A percentile compares a stretch with the other conserved stretches of the same genome.
Conservation (phyloP, 2,797 vertebrate genomes). For the Podargus strigoides region DNA sequence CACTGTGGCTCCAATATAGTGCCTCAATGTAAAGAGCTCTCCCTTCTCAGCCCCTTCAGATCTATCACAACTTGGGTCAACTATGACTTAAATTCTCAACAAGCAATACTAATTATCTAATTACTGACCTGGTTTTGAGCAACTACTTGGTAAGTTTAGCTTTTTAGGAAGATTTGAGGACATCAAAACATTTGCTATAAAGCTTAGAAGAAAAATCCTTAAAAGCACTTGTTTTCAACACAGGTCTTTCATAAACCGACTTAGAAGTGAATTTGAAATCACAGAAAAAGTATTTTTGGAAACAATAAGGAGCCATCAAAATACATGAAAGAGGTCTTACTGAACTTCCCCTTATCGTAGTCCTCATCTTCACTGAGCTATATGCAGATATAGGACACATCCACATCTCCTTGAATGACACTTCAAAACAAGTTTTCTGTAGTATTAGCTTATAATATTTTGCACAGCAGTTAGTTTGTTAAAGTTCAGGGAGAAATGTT, state of each 20-base stretch:
- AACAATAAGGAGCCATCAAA: neutral
- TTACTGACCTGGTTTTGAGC: neutral
- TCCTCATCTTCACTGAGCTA: neutral
- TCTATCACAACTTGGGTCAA: neutral
- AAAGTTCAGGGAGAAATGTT: neutral
- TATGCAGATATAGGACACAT: neutral
- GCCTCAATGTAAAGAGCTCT: too few relatives aligned
- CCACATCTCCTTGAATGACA: neutral
- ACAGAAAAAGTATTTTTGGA: neutral
- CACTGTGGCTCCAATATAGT: neutral
- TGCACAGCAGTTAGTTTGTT: neutral
- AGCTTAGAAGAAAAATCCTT: neutral
- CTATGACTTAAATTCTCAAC: neutral
- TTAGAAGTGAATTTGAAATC: conserved; percentile 28
- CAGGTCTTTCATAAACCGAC: neutral
- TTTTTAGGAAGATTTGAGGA: neutral
- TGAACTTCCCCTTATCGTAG: neutral
- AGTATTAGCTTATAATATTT: neutral
- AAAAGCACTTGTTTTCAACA: neutral
- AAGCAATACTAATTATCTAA: neutral
- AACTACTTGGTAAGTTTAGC: neutral
- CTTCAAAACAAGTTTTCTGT: neutral
- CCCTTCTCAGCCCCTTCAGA: neutral
- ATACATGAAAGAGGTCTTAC: neutral
- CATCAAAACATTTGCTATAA: neutral